Evolutionary conservation across 2,888 invertebrate species (phyloP).

Genomic region (Marronus borbonicus): DNA sequence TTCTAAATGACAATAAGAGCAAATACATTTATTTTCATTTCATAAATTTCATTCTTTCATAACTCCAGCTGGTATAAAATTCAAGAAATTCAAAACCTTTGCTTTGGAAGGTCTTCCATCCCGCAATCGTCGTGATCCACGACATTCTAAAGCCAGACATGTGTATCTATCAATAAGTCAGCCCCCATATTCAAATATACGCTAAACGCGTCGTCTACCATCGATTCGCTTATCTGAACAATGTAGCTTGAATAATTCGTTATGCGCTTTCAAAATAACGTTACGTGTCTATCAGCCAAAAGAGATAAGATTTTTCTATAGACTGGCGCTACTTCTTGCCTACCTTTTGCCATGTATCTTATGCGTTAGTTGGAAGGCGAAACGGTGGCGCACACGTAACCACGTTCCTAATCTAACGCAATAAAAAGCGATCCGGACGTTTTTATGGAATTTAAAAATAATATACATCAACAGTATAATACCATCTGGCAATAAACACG

Average conservation of each 20-base stretch:
- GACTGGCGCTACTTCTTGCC: not conserved
- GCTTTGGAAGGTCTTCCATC: too few species aligned
- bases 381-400: not conserved
- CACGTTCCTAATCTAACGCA: constrained; percentile 35
- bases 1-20: too few species aligned
- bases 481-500: constrained; percentile 45
- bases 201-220: constrained; percentile 9
- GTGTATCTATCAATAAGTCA: too few species aligned
- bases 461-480: constrained; percentile 46
- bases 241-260: constrained; percentile 24
- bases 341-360: not conserved
- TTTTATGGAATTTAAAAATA: constrained; percentile 47
- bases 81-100: too few species aligned
- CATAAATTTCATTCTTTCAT: too few species aligned
- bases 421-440: constrained; percentile 41
- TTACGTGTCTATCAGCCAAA: constrained; percentile 7
- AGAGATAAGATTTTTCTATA: constrained; percentile 25
- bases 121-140: too few species aligned
- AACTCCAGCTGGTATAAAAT: too few species aligned
- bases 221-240: constrained; percentile 14
- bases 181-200: not conserved
- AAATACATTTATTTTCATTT: too few species aligned
- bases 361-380: too few species aligned
- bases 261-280: not conserved
- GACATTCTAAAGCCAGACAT: too few species aligned